These are phyloP conservation scores for Lasaia peninsularis DNA, from an alignment of 1,140 invertebrate species.

Conservation along the genomic window DNA sequence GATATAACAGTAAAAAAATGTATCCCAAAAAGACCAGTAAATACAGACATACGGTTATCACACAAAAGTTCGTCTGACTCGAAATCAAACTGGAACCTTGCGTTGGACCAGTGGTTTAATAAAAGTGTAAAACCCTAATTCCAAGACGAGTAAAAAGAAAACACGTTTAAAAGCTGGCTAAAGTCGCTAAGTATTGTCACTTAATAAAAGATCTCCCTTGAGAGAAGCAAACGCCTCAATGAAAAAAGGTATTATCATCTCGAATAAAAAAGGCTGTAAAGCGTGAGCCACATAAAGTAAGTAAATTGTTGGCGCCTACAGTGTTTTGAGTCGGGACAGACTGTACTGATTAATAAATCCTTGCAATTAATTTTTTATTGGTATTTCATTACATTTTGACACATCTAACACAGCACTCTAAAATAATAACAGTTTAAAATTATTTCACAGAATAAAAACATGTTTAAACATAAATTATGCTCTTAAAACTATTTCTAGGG, in stretches of 20 bases:
- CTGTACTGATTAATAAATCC: not conserved
- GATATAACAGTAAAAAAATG: no score
- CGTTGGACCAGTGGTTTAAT: no score
- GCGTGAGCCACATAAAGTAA: slow-evolving; percentile 52
- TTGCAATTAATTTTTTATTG: not conserved
- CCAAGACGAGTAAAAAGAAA: not conserved
- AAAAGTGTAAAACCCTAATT: not conserved
- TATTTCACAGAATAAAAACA: no score
- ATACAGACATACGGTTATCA: no score
- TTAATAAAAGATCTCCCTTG: slow-evolving; percentile 66
- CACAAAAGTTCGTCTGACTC: no score
- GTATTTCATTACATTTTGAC: no score
- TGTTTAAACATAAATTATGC: no score
- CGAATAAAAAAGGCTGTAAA: slow-evolving; percentile 60
- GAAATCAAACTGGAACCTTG: no score
- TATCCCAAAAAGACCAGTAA: no score
- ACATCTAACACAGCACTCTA: no score
- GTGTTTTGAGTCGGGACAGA: slow-evolving; percentile 22
- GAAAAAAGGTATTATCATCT: slow-evolving; percentile 57
- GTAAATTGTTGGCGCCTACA: slow-evolving; percentile 61
- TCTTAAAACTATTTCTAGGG: no score
- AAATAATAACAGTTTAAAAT: no score
- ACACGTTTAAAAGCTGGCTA: slow-evolving; percentile 17
- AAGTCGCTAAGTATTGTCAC: slow-evolving; percentile 56
- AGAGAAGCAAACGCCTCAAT: slow-evolving; percentile 65